A percentile compares a stretch with the other conserved stretches of the same genome.
phyloP scores from a whole-genome alignment of 2,888 invertebrate species.

The Lasioglossum morio region DNA sequence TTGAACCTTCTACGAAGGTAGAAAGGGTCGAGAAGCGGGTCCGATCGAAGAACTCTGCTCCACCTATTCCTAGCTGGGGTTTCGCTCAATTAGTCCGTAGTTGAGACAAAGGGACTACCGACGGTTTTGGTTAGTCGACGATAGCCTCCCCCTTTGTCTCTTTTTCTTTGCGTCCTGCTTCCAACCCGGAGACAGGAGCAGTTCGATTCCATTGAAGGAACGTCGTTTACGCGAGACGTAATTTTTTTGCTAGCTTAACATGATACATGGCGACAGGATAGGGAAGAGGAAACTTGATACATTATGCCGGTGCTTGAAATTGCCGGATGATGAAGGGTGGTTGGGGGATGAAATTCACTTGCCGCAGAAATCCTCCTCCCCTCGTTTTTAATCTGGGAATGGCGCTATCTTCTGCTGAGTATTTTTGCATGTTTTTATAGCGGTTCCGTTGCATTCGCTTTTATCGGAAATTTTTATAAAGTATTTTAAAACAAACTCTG shows the following conservation, averaged over 20 bases:
- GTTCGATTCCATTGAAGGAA: constrained; percentile 27
- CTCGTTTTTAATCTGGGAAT: neutral
- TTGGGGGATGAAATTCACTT: neutral
- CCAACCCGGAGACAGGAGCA: constrained; percentile 24
- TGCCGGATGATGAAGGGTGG: neutral
- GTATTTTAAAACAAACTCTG: neutral
- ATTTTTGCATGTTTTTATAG: neutral
- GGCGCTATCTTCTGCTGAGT: neutral
- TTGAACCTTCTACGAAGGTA: constrained; percentile 45
- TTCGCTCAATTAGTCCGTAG: constrained; percentile 70
- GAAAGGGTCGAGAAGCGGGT: constrained; percentile 15
- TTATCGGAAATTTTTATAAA: neutral
- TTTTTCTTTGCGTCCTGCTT: constrained; percentile 20
- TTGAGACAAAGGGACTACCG: constrained; percentile 72
- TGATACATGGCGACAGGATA: neutral
- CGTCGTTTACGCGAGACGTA: constrained; percentile 32
- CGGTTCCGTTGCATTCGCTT: neutral
- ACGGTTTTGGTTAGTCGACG: constrained; percentile 63
- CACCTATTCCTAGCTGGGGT: constrained; percentile 57
- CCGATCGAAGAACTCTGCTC: constrained; percentile 52
- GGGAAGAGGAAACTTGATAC: constrained; percentile 26
- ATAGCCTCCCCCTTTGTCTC: constrained; percentile 22
- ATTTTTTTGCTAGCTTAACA: constrained; percentile 18
- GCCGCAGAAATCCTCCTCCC: neutral
- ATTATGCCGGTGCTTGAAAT: constrained; percentile 19